Conservation (phyloP, 2,888 invertebrate species). For the Hydrotaea cyrtoneurina region DNA sequence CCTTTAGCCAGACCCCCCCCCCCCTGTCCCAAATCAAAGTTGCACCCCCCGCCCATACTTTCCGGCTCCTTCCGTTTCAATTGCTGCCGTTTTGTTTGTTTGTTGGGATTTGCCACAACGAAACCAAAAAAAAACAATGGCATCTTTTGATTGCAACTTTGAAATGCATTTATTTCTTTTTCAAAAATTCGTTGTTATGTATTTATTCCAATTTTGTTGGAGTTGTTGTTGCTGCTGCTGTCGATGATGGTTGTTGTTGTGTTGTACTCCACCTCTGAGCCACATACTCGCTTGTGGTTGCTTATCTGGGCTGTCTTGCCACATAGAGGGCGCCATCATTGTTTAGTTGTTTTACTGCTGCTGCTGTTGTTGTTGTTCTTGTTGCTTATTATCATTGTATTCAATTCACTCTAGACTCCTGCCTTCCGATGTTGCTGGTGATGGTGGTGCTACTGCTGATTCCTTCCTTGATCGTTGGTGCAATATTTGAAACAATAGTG, state of each 20-base stretch:
- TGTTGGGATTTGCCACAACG: background rate
- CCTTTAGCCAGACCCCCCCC: constrained; percentile 37
- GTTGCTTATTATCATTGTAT: constrained; percentile 56
- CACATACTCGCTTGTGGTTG: constrained; percentile 44
- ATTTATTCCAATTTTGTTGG: constrained; percentile 57
- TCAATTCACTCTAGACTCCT: constrained; percentile 28
- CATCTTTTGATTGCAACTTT: constrained; percentile 44
- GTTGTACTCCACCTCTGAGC: constrained; percentile 45
- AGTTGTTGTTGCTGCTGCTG: constrained; percentile 37
- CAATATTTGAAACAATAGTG: constrained; percentile 64
- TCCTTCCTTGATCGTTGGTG: constrained; percentile 22
- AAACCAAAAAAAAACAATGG: constrained; percentile 64
- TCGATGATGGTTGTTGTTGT: constrained; percentile 39
- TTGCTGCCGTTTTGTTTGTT: background rate
- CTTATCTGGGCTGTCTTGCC: constrained; percentile 46
- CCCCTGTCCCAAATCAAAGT: background rate
- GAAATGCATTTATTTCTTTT: constrained; percentile 60
- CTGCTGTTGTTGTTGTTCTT: constrained; percentile 19
- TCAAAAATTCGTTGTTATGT: constrained; percentile 62
- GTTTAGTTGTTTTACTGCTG: constrained; percentile 49
- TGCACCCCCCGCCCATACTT: too few species aligned
- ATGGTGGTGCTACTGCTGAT: constrained; percentile 21
- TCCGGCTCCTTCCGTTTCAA: constrained; percentile 4
- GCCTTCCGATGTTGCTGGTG: constrained; percentile 32
- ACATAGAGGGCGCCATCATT: constrained; percentile 67